Evolutionary conservation across 2,888 invertebrate species (phyloP), one percentile per base, ranked within the genome.

Genomic region (Monopis laevigella): DNA sequence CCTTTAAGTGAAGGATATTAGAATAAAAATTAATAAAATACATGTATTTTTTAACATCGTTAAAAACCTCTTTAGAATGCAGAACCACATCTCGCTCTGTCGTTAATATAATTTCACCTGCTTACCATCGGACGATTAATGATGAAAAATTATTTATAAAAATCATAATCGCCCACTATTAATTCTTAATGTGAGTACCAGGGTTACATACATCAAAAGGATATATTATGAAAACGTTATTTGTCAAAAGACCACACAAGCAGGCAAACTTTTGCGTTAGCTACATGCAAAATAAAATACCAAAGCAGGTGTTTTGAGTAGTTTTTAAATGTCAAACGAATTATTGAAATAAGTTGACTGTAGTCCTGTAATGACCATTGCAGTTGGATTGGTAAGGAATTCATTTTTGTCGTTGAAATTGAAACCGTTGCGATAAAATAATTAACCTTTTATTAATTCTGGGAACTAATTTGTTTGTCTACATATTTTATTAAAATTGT

Each of bases 41-140:
- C n/a, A n/a, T n/a, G n/a, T n/a, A n/a, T n/a, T n/a, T n/a, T n/a
- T n/a, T n/a, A n/a, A n/a, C n/a, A n/a, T n/a, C n/a, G n/a, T n/a
- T n/a, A n/a, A n/a, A n/a, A n/a, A n/a, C n/a, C n/a, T n/a, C n/a
- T n/a, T n/a, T n/a, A n/a, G n/a, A n/a, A n/a, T n/a, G n/a, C n/a
- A n/a, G n/a, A n/a, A n/a, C n/a, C n/a, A n/a, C n/a, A n/a, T n/a
- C n/a, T n/a, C n/a, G n/a, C n/a, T n/a, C n/a, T n/a, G n/a, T 32
- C 32, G 32, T 32, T 32, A 32, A 32, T 14, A 32, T 32, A 32
- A 32, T 32, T 32, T 32, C 32, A 32, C 32, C 32, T 32, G 32
- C 32, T 32, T 32, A 32, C 32, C 14, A n/a, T 17, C 16, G 14
- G 17, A 17, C 32, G 32, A 32, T 32, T 32, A 32, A 32, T 10